Evolutionary conservation across 2,113 vertebrate species (phyloP), one percentile per base, ranked within the genome.

Genomic region (Corythornis vintsioides): DNA sequence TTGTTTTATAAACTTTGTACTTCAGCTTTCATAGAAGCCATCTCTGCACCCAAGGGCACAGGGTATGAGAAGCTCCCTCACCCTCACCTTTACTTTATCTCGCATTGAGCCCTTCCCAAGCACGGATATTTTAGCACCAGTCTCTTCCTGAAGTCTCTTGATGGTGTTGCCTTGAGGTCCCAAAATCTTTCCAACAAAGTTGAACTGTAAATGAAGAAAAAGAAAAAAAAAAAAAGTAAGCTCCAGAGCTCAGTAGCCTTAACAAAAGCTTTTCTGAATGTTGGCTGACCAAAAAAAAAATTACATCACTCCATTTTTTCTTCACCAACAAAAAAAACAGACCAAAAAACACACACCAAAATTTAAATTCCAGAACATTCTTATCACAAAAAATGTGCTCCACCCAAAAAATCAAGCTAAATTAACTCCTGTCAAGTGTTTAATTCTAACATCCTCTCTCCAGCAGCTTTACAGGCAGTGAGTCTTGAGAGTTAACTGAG

Each of bases 91-190:
- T 69, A 97, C 98, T 95, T 99, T 99, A 70, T 99, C 99, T 92
- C 99, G 98, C 99, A 99, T 99, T 3, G 99, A 99, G 3, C 99
- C 99, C 88, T 99, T 99, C 4, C 99, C 99, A 84, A 99, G 97
- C 28, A 99, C 99, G 5, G 99, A 99, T 69, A 99, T 99, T 95
- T 99, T 99, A 24, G 98, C 98, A 78, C 98, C 98, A 50, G 98
- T 98, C 93, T 98, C 98, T 48, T 98, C 97, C 85, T 98, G 97
- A 29, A 98, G 96, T 67, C 98, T 98, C 91, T 99, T 99, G 95
- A 99, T 99, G 74, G 99, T 99, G 96, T 99, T 99, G 73, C 99
- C 99, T 98, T 99, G 99, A 81, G 99, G 99, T 95, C 99, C 99
- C 96, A 99, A 97, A 96, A 99, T 99, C 97, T 99, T 99, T 52